A percentile compares a stretch with the other conserved stretches of the same genome.
phyloP scores from a whole-genome alignment of 2,888 invertebrate genomes.

The Oscheius onirici region DNA sequence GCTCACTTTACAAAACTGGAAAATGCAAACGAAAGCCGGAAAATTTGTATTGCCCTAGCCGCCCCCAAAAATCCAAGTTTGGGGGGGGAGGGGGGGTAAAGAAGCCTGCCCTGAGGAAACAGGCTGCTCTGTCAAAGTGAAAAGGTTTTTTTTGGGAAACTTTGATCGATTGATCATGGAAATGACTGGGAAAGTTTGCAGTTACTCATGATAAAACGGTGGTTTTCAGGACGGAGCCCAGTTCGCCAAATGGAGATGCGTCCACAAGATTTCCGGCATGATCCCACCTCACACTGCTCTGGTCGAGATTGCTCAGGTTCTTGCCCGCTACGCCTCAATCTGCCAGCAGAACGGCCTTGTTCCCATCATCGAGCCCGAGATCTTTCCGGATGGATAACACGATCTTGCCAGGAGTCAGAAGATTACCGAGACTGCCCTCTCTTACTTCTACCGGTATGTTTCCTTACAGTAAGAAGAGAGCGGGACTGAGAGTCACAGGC shows the following conservation, averaged over 20 bases:
- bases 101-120: too few species aligned
- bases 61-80: too few species aligned
- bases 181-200: too few species aligned
- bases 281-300: conserved; percentile 73
- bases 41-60: too few species aligned
- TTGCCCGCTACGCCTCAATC: conserved; percentile 72
- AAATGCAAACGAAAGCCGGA: too few species aligned
- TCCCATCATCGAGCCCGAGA: conserved; percentile 97
- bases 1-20: too few species aligned
- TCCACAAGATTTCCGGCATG: conserved; percentile 72
- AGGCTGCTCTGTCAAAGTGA: too few species aligned
- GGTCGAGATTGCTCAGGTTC: conserved; percentile 73
- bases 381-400: conserved; percentile 93
- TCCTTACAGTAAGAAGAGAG: too few species aligned
- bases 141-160: not conserved
- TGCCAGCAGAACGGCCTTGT: conserved; percentile 85
- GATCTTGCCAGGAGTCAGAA: conserved; percentile 76
- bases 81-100: too few species aligned
- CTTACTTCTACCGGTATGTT: conserved; percentile 54
- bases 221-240: conserved; percentile 71
- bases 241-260: conserved; percentile 74
- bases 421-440: conserved; percentile 61
- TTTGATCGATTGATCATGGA: not conserved
- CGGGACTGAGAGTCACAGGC: too few species aligned
- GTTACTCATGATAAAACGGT: too few species aligned